Evolutionary conservation across 2,797 vertebrate species (phyloP).

Genomic region (Hydrocynus forskahlii): DNA sequence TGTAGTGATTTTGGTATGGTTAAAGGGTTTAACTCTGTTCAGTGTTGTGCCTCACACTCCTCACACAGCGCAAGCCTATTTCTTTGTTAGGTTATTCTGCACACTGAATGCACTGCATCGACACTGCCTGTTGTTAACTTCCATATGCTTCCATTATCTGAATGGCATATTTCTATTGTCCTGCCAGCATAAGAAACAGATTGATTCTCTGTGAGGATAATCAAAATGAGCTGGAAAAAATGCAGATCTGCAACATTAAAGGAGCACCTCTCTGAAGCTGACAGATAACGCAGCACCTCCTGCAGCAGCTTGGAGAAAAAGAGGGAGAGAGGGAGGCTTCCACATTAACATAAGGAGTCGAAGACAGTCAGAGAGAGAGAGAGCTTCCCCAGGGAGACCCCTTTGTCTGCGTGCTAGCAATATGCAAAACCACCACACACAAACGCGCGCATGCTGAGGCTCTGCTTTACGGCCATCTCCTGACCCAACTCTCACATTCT

Average conservation of each 20-base stretch:
- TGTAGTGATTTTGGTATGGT: neutral
- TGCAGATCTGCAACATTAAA: constrained; percentile 36
- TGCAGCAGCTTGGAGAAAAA: constrained; percentile 20
- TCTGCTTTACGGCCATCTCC: constrained; percentile 43
- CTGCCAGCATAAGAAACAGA: constrained; percentile 1
- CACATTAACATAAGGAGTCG: constrained; percentile 55
- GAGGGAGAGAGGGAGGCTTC: constrained; percentile 23
- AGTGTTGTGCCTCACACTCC: neutral
- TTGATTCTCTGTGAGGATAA: constrained; percentile 19
- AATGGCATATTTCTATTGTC: neutral
- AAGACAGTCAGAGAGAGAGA: constrained; percentile 37
- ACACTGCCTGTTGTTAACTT: constrained; percentile 24
- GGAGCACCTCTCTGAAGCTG: constrained; percentile 11
- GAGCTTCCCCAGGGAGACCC: constrained; percentile 60
- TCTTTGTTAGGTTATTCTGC: neutral
- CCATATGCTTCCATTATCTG: constrained; percentile 10
- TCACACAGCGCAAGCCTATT: neutral
- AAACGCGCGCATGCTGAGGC: constrained; percentile 15
- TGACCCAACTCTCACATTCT: constrained; percentile 45
- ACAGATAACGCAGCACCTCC: constrained; percentile 30
- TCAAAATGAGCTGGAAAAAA: constrained; percentile 40
- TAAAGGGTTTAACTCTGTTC: neutral
- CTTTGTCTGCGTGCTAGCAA: constrained; percentile 60
- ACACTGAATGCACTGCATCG: neutral
- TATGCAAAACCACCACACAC: constrained; percentile 47